Base-by-base conservation (phyloP, 2,113 vertebrate species). In the Drymodes brunneopygia region DNA sequence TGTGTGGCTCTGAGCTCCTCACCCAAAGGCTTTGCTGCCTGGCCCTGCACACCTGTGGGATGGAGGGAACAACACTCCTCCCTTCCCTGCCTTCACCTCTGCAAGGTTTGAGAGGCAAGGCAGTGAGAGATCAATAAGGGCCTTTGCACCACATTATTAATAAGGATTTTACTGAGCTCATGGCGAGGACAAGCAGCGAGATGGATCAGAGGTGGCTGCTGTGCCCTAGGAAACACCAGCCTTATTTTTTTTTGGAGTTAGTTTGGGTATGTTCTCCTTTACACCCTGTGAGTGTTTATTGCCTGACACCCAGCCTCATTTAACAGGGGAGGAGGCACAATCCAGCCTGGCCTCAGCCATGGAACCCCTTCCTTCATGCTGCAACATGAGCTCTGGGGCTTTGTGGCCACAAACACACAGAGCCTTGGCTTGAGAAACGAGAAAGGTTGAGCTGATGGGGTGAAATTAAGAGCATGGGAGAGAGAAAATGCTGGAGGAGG, bases 341-440 rank as follows among this genome's bases (percentile, higher is more conserved):
- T 27, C 56, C 51, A 80, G 33, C 33, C 88, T 28, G 35, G 38
- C 31, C 45, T n/a, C 57, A 78, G 47, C 51, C 56, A 29, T 24
- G 56, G 42, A 79, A 84, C 29, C 38, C 17, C 75, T 71, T 45
- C 17, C 75, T 71, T 45, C 36, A 1, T 31, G 54, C 75, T 83
- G 71, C 44, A 42, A 24, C 40, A 70, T 0, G 1, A 0, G 0
- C 79, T 33, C 54, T 51, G 50, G 57, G 66, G 27, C 62, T 54
- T 45, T 1, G 3, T 45, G 58, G 78, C 70, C 38, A 42, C 11
- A 6, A 73, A 58, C 10, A 11, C 2, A 16, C 0, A 25, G 20
- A 69, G 11, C 54, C 56, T 36, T 10, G 24, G 25, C 65, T 71
- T 48, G 40, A 42, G 54, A 77, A 92, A 35, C 57, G 28, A 94